These are phyloP conservation scores for Aphelinus certus DNA, from an alignment of 1,140 invertebrate species.

Conservation along the genomic window DNA sequence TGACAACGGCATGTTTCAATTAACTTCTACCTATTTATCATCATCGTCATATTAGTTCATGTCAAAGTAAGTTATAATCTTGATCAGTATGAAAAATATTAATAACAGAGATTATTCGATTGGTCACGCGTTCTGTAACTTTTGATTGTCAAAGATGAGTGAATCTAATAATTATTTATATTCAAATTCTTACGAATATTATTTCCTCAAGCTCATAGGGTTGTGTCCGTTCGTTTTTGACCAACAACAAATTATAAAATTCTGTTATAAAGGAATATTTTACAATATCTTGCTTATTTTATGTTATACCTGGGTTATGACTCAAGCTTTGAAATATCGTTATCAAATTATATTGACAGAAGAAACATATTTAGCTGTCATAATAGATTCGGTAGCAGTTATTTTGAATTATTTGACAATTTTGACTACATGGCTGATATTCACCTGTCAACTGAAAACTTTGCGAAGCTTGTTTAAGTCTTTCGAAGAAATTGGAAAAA, in stretches of 20 bases:
- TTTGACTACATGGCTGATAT: neutral
- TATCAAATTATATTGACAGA: neutral
- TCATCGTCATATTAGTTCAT: too few relatives aligned
- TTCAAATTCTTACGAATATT: neutral
- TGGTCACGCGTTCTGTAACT: too few relatives aligned
- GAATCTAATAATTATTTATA: too few relatives aligned
- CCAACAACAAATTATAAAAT: neutral
- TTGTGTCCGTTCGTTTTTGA: neutral
- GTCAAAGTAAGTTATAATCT: too few relatives aligned
- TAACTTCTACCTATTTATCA: too few relatives aligned
- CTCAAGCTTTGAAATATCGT: neutral
- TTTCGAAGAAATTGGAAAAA: neutral
- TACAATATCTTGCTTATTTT: neutral
- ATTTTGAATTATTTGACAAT: neutral
- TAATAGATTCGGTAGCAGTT: neutral
- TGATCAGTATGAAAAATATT: too few relatives aligned
- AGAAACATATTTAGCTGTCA: constrained; percentile 4
- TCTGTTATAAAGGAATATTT: neutral
- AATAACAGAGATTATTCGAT: too few relatives aligned
- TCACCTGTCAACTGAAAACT: neutral
- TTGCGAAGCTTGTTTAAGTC: neutral
- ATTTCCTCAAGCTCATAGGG: constrained; percentile 3
- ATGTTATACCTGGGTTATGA: neutral
- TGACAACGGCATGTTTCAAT: too few relatives aligned
- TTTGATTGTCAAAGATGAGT: too few relatives aligned